Conservation (phyloP, 2,797 vertebrate species). For the Esox lucius region DNA sequence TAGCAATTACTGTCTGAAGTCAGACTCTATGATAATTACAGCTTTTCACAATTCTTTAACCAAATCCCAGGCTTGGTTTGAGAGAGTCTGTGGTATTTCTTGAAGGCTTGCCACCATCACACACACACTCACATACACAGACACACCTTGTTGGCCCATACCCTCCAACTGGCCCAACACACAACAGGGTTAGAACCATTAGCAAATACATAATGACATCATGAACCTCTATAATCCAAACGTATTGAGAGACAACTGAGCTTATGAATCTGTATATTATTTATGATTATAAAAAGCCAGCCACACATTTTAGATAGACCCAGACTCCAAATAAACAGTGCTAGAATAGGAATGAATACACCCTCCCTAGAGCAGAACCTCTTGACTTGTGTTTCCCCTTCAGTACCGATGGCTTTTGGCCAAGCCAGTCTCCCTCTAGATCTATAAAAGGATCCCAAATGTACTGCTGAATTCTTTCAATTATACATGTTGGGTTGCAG, state of each 20-base stretch:
- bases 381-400: slow-evolving; percentile 10
- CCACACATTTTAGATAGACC: too few species aligned
- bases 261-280: background rate
- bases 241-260: background rate
- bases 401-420: slow-evolving; percentile 19
- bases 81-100: slow-evolving; percentile 1
- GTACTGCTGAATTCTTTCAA: slow-evolving; percentile 24
- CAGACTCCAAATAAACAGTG: background rate
- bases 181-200: slow-evolving; percentile 8
- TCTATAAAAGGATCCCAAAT: slow-evolving; percentile 30
- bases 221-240: slow-evolving; percentile 3
- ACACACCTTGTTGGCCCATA: background rate
- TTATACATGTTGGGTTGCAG: slow-evolving; percentile 3
- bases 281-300: background rate
- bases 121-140: background rate
- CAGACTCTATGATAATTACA: slow-evolving; percentile 18
- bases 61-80: slow-evolving; percentile 5
- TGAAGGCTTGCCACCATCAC: slow-evolving; percentile 1
- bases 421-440: slow-evolving; percentile 23
- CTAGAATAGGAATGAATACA: background rate
- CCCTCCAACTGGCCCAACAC: background rate
- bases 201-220: background rate
- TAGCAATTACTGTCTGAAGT: slow-evolving; percentile 21
- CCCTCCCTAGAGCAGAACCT: slow-evolving; percentile 10
- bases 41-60: slow-evolving; percentile 20